Percentiles rank a stretch among this genome's conserved stretches.
Evolutionary conservation across 1,140 invertebrate genomes (phyloP).

Genomic region (Drosophila leontia): DNA sequence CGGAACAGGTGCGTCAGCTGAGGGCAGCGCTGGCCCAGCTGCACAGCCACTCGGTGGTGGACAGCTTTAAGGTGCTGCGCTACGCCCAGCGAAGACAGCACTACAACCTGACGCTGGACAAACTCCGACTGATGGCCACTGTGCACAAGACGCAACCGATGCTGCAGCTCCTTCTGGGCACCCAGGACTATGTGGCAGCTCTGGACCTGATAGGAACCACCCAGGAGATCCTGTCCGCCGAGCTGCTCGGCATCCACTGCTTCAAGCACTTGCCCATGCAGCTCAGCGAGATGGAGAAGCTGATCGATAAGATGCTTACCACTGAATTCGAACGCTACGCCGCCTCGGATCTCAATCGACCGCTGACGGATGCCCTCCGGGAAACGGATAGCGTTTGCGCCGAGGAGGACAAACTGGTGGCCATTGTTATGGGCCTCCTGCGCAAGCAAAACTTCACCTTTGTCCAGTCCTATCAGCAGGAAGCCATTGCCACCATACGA

Average conservation of each 20-base stretch:
- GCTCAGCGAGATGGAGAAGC: slow-evolving; percentile 97
- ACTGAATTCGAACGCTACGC: slow-evolving; percentile 97
- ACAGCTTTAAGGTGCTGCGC: slow-evolving; percentile 92
- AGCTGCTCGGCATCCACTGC: slow-evolving; percentile 95
- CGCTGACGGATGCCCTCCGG: slow-evolving; percentile 87
- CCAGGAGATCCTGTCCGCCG: slow-evolving; percentile 96
- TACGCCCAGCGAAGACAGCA: slow-evolving; percentile 88
- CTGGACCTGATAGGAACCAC: slow-evolving; percentile 97
- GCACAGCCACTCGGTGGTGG: slow-evolving; percentile 91
- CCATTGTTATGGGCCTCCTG: slow-evolving; percentile 95
- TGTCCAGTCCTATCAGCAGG: slow-evolving; percentile 94
- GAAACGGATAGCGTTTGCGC: slow-evolving; percentile 88
- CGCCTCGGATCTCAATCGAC: slow-evolving; percentile 95
- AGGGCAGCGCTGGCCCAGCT: slow-evolving; percentile 89
- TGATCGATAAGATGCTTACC: slow-evolving; percentile 98
- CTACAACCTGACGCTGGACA: slow-evolving; percentile 88
- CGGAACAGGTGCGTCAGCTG: slow-evolving; percentile 91
- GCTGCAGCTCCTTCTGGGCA: slow-evolving; percentile 96
- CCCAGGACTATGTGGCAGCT: slow-evolving; percentile 98
- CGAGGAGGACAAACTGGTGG: slow-evolving; percentile 94
- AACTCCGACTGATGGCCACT: slow-evolving; percentile 96
- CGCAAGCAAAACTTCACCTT: slow-evolving; percentile 94
- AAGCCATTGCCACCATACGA: slow-evolving; percentile 95
- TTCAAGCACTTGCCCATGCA: slow-evolving; percentile 98
- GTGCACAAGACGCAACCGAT: slow-evolving; percentile 99